Evolutionary conservation across 2,113 vertebrate species (phyloP).

Genomic region (Salvelinus alpinus): DNA sequence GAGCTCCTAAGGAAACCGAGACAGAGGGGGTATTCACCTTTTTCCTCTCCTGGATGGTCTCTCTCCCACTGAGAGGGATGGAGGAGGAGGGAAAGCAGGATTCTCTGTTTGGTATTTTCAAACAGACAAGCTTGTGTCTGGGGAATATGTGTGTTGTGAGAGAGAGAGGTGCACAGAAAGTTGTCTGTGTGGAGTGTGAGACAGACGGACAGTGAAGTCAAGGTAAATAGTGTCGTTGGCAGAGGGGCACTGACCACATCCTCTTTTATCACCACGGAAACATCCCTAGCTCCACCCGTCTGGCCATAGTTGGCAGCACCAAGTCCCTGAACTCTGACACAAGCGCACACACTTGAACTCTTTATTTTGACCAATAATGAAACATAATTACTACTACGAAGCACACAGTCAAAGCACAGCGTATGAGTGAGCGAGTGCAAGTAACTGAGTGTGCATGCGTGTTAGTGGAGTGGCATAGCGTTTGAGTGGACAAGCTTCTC

Average conservation of each 20-base stretch:
- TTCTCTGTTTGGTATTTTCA: neutral
- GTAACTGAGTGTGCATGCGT: neutral
- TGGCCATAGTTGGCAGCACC: constrained; percentile 18
- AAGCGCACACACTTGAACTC: too few relatives aligned
- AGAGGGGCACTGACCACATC: constrained; percentile 66
- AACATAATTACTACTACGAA: too few relatives aligned
- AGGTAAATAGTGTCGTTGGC: constrained; percentile 58
- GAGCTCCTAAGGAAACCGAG: constrained; percentile 86
- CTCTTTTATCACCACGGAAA: constrained; percentile 71
- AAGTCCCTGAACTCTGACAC: neutral
- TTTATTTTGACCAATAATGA: too few relatives aligned
- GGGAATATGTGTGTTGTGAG: constrained; percentile 14
- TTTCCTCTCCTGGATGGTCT: too few relatives aligned
- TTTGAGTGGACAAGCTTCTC: too few relatives aligned
- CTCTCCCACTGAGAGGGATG: neutral
- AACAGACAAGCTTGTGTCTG: constrained; percentile 13
- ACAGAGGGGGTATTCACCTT: constrained; percentile 39
- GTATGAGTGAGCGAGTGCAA: neutral
- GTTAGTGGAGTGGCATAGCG: neutral
- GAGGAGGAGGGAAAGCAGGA: neutral
- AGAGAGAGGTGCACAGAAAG: too few relatives aligned
- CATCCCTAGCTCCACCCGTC: constrained; percentile 44
- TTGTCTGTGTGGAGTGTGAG: neutral
- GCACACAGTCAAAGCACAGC: neutral
- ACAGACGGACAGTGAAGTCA: constrained; percentile 27